These are phyloP conservation scores for Porites australiensis DNA, from an alignment of 64 coral and sea anemone genomes.

Conservation along the genomic window DNA sequence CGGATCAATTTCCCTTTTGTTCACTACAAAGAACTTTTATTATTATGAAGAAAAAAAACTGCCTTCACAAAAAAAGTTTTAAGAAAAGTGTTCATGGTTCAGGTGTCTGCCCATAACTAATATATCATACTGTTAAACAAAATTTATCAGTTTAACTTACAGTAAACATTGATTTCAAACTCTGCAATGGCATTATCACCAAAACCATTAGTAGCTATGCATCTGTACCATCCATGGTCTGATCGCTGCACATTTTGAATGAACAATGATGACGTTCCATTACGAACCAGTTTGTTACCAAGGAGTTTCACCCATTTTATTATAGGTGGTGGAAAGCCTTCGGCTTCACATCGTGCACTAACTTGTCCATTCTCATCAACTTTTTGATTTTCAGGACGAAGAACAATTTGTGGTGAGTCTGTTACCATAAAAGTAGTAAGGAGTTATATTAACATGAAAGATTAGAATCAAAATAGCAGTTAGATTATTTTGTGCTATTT, in stretches of 20 bases:
- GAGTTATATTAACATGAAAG: background rate
- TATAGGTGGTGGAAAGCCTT: conserved; percentile 39
- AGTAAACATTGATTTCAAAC: conserved; percentile 59
- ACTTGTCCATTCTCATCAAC: conserved; percentile 27
- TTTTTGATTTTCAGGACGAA: background rate
- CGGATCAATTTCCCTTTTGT: too few species aligned
- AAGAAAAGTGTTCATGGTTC: too few species aligned
- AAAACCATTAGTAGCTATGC: conserved; percentile 55
- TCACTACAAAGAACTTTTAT: too few species aligned
- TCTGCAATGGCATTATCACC: background rate
- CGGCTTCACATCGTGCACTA: background rate
- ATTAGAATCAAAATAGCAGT: background rate
- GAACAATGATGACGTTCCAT: conserved; percentile 3
- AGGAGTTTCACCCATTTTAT: conserved; percentile 55
- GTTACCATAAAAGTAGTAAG: background rate
- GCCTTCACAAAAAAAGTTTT: too few species aligned
- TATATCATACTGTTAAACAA: too few species aligned
- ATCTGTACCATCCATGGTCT: conserved; percentile 57
- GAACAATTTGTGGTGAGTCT: conserved; percentile 54
- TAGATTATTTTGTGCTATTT: too few species aligned
- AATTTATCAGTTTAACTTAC: conserved; percentile 33
- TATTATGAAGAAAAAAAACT: too few species aligned
- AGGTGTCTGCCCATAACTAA: too few species aligned
- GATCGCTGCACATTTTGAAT: conserved; percentile 4
- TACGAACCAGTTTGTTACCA: conserved; percentile 11